Evolutionary conservation across 2,888 invertebrate species (phyloP), one percentile per base, ranked within the genome.

Genomic region (Apoderus coryli): DNA sequence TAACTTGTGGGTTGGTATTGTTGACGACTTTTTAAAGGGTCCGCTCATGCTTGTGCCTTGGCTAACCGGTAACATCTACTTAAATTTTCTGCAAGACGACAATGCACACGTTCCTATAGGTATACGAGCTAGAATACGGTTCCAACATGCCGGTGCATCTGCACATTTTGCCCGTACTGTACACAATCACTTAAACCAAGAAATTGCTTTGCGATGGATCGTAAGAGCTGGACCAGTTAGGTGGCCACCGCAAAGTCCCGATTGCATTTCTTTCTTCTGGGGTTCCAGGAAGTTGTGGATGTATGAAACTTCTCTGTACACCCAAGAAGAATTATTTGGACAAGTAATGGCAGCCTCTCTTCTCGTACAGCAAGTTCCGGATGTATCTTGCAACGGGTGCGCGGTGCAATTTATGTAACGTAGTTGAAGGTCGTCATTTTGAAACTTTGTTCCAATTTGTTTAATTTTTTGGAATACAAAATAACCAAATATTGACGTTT

Each of bases 231-330:
- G 31, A 6, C 16, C 31, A 19, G 13, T 26, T 2, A 14, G 26
- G 9, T 23, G 30, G 23, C 12, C 14, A 14, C 26, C 10, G 4
- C 14, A 27, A 6, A 16, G n/a, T 10, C 15, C 27, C 27, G 10
- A 15, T 10, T 25, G 25, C 25, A 19, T 27, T 27, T 32, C 22
- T 22, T 27, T 31, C 14, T 10, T 24, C 10, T 19, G 22, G 22
- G 27, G 22, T 32, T 22, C 27, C 4, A 14, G 22, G 4, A 27
- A 32, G 27, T 22, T 15, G 22, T 22, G 22, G 26, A 26, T 26
- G 3, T 32, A 27, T 27, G 32, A 27, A 27, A 27, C 22, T 22
- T 15, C 32, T 27, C 22, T 32, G 14, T 9, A 10, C 27, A 31
- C n/a, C 10, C 24, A 29, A 22, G 29, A 29, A 11, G 29, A 29